Conservation (phyloP, 2,888 invertebrate genomes). For the Hyposoter didymator region DNA sequence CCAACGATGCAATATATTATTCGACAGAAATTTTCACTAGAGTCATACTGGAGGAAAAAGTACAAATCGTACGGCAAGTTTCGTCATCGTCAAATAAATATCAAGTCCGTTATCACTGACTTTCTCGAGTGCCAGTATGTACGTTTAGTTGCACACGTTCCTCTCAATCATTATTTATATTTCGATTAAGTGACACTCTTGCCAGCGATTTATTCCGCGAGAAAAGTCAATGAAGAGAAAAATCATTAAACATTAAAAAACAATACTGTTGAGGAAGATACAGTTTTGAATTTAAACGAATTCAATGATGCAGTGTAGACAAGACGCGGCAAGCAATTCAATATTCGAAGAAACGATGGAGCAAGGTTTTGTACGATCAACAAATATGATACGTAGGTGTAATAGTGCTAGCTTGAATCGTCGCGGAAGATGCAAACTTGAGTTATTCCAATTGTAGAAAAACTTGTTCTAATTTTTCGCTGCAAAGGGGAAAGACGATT, state of each 20-base stretch:
- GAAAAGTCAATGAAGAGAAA: slow-evolving; percentile 46
- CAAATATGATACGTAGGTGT: slow-evolving; percentile 65
- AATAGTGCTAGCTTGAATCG: slow-evolving; percentile 63
- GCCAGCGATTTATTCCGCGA: slow-evolving; percentile 47
- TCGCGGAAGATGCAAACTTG: slow-evolving; percentile 42
- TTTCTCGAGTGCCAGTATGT: slow-evolving; percentile 31
- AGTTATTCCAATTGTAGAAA: background rate
- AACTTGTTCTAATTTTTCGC: background rate
- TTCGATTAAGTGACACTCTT: slow-evolving; percentile 36
- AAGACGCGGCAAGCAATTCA: slow-evolving; percentile 51
- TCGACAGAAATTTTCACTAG: slow-evolving; percentile 9
- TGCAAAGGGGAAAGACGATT: background rate
- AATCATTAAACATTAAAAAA: slow-evolving; percentile 1
- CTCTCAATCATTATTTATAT: slow-evolving; percentile 40
- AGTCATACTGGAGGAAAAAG: slow-evolving; percentile 27
- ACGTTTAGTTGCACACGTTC: slow-evolving; percentile 24
- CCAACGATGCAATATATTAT: slow-evolving; percentile 23
- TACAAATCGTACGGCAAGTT: slow-evolving; percentile 22
- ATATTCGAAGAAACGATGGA: slow-evolving; percentile 54
- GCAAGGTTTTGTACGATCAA: slow-evolving; percentile 70
- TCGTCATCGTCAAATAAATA: slow-evolving; percentile 2
- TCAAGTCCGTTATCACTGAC: slow-evolving; percentile 35
- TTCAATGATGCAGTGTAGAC: slow-evolving; percentile 40
- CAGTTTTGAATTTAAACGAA: slow-evolving; percentile 51
- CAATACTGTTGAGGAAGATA: background rate